A percentile compares a stretch with the other conserved stretches of the same genome.
These are phyloP conservation scores for Stenichneumon culpator DNA, from an alignment of 2,888 invertebrate genomes.

Conservation along the genomic window DNA sequence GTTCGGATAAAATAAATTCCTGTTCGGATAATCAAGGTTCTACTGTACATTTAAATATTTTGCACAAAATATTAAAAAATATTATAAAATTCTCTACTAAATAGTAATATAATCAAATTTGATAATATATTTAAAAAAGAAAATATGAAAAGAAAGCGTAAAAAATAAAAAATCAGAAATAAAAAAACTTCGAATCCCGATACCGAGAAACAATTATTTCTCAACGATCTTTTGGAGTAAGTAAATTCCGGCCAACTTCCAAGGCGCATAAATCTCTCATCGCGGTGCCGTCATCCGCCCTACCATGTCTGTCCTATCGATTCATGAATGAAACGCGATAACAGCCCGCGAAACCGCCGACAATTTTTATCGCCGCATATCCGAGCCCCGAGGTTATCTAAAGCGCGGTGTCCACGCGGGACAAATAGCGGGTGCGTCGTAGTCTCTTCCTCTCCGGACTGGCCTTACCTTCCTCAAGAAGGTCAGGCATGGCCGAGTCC, in stretches of 20 bases:
- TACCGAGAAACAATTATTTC: not conserved
- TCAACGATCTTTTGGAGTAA: not conserved
- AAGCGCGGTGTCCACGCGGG: conserved; percentile 17
- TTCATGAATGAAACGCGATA: conserved; percentile 58
- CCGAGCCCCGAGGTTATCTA: conserved; percentile 29
- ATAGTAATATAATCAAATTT: no score
- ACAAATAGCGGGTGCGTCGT: not conserved
- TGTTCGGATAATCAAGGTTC: no score
- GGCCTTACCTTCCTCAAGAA: conserved; percentile 69
- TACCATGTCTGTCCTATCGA: not conserved
- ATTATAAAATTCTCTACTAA: no score
- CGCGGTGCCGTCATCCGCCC: not conserved
- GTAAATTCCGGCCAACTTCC: not conserved
- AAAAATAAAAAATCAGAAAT: no score
- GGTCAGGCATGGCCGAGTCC: conserved; percentile 69
- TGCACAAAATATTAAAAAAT: no score
- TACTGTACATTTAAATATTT: no score
- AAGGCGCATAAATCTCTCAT: not conserved
- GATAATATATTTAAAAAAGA: no score
- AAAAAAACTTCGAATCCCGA: no score
- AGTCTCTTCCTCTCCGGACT: conserved; percentile 41
- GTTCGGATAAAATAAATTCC: no score
- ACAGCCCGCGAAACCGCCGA: not conserved
- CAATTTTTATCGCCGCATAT: conserved; percentile 35
- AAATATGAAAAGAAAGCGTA: no score